Base-by-base conservation (phyloP, 2,888 invertebrate genomes). In the Agrilus mali region DNA sequence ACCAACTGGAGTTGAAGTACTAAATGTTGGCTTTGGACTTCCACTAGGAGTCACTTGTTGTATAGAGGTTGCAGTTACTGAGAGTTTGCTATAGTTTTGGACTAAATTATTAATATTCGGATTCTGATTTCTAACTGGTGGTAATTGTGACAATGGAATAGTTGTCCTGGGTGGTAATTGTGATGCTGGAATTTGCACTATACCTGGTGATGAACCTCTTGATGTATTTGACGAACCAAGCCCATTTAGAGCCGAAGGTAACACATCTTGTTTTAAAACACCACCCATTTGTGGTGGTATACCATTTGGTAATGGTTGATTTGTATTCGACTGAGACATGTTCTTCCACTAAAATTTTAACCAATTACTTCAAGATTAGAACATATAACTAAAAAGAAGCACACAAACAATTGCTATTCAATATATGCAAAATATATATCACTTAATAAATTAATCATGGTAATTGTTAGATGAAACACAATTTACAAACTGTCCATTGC, bases 221-320 rank as follows among this genome's bases (percentile, higher is more conserved):
- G 67, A 67, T 7, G 66, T 66, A 46, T 62, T 60, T 20, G 62
- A 57, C 8, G 66, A 66, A 50, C 60, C 60, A 31, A 64, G 49
- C 13, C 66, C 66, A 52, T 66, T 65, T 47, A 60, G 60, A 38
- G 58, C 55, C 36, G 39, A 33, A 33, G 38, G 40, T 5, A 40
- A 37, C 32, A 45, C 40, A 46, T 48, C 46, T 38, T 38, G 35
- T 40, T 53, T 41, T 3, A 38, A 14, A 34, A 38, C 41, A n/a
- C 38, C 38, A 41, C 10, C 27, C 46, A 55, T 46, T 41, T 58
- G 54, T 4, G 58, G 54, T 22, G 58, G 57, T 33, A 60, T 45
- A 15, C 61, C 60, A 46, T 61, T 61, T 15, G 56, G 56, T 47
- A 60, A 42, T 43, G 53, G 56, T 41, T 53, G 55, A 36, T 53